Base-by-base conservation (phyloP, 2,797 vertebrate genomes). In the Threskiornis aethiopicus region DNA sequence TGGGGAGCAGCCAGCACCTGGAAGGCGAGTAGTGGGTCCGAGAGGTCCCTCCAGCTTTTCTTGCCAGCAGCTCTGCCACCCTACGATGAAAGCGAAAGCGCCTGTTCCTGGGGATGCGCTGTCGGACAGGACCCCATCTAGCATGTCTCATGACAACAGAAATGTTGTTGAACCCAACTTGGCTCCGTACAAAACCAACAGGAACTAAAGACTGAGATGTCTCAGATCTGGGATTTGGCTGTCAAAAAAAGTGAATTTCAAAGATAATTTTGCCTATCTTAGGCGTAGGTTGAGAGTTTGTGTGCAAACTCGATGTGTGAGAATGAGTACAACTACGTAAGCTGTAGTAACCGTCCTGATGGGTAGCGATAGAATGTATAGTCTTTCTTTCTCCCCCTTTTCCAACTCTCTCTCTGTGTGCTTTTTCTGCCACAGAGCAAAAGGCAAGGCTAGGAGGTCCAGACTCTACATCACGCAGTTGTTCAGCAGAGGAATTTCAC, bases 401-500 rank as follows among this genome's bases (percentile, higher is more conserved):
- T 88, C 25, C 28, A 72, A 0, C 16, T 28, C 16, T 5, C 0
- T 39, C 25, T 16, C 6, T 14, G 6, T 26, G 57, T 55, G 58
- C 6, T 44, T 94, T 91, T 83, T 44, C 25, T 80, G 8, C 59
- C 1, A 1, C 1, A 3, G 35, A 93, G 65, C n/a, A 54, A 85
- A 86, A 51, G 52, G 41, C 47, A 41, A 35, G 26, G 41, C 33
- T 44, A 57, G 57, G 37, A 87, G 69, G 41, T 51, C 47, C n/a
- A 11, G 26, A 7, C 24, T 81, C 41, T 67, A 26, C 37, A 47
- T 64, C 41, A 39, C 0, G 0, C 33, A 16, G 41, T 11, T 59
- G 13, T 11, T 94, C 55, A 81, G 72, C 39, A 24, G 65, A 78
- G 72, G 93, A 86, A 93, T 96, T 94, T 95, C 91, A 55, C 79